These are phyloP conservation scores for Artemia franciscana DNA, from an alignment of 1,140 invertebrate genomes.

Conservation along the genomic window DNA sequence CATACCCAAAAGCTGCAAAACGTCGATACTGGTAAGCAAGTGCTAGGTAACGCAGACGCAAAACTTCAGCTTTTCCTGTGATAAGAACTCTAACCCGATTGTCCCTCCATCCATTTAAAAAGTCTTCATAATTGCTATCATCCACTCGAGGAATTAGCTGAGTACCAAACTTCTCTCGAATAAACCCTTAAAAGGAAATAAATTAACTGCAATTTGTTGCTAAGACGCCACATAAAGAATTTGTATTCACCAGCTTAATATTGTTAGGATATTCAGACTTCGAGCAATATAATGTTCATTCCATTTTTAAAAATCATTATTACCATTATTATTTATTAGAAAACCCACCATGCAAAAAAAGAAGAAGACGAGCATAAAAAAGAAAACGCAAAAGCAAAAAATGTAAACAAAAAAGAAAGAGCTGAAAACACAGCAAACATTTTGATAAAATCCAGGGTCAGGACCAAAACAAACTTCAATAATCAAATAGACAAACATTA, in stretches of 20 bases:
- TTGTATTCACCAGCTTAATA: slow-evolving; percentile 1
- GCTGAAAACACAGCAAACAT: too few relatives aligned
- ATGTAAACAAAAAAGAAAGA: too few relatives aligned
- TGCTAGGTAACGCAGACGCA: slow-evolving; percentile 62
- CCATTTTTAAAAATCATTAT: not conserved
- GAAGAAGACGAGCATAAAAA: too few relatives aligned
- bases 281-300: not conserved
- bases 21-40: slow-evolving; percentile 62
- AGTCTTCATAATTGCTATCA: slow-evolving; percentile 45
- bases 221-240: too few relatives aligned
- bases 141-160: slow-evolving; percentile 43
- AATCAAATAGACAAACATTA: too few relatives aligned
- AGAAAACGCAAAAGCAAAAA: slow-evolving; percentile 2
- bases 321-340: too few relatives aligned
- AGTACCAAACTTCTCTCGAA: slow-evolving; percentile 56
- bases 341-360: too few relatives aligned
- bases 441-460: too few relatives aligned
- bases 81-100: slow-evolving; percentile 72
- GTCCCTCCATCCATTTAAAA: slow-evolving; percentile 67
- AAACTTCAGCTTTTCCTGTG: slow-evolving; percentile 47
- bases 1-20: slow-evolving; percentile 64
- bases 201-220: too few relatives aligned
- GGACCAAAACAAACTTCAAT: too few relatives aligned
- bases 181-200: slow-evolving; percentile 37
- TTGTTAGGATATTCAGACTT: slow-evolving; percentile 7